Evolutionary conservation across 2,113 vertebrate species (phyloP).

Genomic region (Emydocephalus ijimae): DNA sequence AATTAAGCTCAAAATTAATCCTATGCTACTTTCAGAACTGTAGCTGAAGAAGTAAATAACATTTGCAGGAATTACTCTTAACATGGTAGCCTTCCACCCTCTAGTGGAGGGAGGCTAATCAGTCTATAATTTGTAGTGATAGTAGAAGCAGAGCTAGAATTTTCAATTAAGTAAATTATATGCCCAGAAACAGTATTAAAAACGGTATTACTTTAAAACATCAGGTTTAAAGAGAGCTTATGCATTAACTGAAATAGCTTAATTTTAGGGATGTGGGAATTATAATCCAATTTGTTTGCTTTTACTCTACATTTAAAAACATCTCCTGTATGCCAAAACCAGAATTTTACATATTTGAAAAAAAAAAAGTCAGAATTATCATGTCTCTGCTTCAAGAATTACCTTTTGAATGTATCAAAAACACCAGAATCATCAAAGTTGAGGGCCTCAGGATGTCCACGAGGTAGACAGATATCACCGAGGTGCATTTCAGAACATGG

Average conservation of each 20-base stretch:
- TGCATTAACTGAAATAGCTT: neutral
- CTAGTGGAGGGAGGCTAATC: slow-evolving; percentile 39
- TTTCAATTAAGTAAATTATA: neutral
- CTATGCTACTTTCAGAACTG: neutral
- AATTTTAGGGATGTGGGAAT: neutral
- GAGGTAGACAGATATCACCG: slow-evolving; percentile 96
- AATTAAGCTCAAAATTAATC: neutral
- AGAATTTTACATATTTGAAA: neutral
- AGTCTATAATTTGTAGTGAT: neutral
- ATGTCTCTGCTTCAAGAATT: slow-evolving; percentile 30
- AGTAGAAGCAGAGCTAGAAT: neutral
- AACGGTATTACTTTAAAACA: neutral
- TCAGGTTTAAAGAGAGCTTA: neutral
- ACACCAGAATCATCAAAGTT: slow-evolving; percentile 99
- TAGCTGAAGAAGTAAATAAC: neutral
- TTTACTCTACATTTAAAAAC: neutral
- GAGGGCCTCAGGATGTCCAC: slow-evolving; percentile 96
- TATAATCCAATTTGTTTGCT: neutral
- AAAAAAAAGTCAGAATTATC: neutral
- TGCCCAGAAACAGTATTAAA: neutral
- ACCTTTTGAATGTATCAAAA: slow-evolving; percentile 99
- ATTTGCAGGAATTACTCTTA: neutral
- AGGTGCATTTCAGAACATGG: slow-evolving; percentile 96
- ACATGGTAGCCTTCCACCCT: slow-evolving; percentile 38
- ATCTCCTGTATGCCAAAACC: fast-evolving